Conservation (phyloP, 1,140 invertebrate species). For the Doryteuthis pealeii region DNA sequence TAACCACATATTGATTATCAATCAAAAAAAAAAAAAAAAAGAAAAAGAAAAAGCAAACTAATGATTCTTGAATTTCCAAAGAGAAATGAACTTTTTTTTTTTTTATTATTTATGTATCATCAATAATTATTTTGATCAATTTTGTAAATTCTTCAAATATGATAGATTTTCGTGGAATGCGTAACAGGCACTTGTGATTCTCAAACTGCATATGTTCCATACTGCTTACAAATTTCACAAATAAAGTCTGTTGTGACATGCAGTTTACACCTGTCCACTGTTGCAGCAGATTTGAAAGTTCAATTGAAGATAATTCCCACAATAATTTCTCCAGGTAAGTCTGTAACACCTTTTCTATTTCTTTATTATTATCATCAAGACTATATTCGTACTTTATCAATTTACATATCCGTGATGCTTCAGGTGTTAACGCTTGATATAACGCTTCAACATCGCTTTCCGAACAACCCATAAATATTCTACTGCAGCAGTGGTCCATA, state of each 20-base stretch:
- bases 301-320: background rate
- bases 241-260: slow-evolving; percentile 2
- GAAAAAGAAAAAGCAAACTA: no score
- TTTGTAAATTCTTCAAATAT: slow-evolving; percentile 8
- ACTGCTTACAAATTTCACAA: slow-evolving; percentile 2
- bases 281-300: background rate
- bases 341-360: background rate
- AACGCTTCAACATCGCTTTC: slow-evolving; percentile 5
- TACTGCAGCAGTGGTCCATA: slow-evolving; percentile 3
- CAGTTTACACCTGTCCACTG: slow-evolving; percentile 9
- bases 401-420: background rate
- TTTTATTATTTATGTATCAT: slow-evolving; percentile 6
- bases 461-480: background rate
- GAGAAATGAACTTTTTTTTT: no score
- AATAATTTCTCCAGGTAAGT: slow-evolving; percentile 1
- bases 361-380: background rate
- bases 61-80: no score
- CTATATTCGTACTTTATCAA: slow-evolving; percentile 10
- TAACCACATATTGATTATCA: no score
- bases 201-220: background rate
- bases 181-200: background rate
- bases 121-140: background rate
- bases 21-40: no score
- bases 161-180: background rate
- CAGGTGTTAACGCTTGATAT: background rate